Evolutionary conservation across 2,888 invertebrate genomes (phyloP).

Genomic region (Lithodes maja): DNA sequence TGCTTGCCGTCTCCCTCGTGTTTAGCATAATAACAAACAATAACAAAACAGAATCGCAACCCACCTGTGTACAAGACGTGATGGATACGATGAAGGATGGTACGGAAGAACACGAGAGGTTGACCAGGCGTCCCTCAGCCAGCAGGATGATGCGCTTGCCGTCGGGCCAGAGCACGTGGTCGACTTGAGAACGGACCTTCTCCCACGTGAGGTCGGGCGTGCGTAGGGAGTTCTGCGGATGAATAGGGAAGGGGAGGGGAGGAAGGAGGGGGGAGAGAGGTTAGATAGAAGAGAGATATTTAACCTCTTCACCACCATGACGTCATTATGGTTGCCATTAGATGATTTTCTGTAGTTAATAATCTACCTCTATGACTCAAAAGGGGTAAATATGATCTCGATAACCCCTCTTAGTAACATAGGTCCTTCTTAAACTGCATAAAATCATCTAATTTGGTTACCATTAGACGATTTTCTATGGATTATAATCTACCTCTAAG

Average conservation of each 20-base stretch:
- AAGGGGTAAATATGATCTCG: too few relatives aligned
- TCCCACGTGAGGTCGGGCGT: constrained; percentile 98
- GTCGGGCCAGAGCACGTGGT: constrained; percentile 98
- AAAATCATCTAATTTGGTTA: too few relatives aligned
- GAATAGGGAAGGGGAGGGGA: background rate
- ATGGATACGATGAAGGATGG: constrained; percentile 99
- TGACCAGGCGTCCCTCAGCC: constrained; percentile 96
- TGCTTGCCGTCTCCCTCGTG: constrained; percentile 85
- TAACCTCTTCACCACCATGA: too few relatives aligned
- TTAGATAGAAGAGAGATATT: background rate
- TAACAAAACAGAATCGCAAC: too few relatives aligned
- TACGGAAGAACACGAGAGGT: constrained; percentile 93
- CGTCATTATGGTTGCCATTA: too few relatives aligned
- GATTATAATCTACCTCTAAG: too few relatives aligned
- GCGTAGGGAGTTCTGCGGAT: constrained; percentile 84
- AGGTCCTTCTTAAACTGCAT: too few relatives aligned
- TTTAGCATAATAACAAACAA: too few relatives aligned
- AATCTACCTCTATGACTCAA: too few relatives aligned
- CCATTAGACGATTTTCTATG: too few relatives aligned
- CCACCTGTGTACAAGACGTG: constrained; percentile 93
- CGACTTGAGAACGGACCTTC: constrained; percentile 96
- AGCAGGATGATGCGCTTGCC: constrained; percentile 94
- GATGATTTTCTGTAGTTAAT: too few relatives aligned
- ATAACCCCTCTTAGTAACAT: too few relatives aligned
- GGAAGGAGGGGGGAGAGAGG: background rate